phyloP scores from a whole-genome alignment of 2,797 vertebrate genomes.

The Trichosurus vulpecula region DNA sequence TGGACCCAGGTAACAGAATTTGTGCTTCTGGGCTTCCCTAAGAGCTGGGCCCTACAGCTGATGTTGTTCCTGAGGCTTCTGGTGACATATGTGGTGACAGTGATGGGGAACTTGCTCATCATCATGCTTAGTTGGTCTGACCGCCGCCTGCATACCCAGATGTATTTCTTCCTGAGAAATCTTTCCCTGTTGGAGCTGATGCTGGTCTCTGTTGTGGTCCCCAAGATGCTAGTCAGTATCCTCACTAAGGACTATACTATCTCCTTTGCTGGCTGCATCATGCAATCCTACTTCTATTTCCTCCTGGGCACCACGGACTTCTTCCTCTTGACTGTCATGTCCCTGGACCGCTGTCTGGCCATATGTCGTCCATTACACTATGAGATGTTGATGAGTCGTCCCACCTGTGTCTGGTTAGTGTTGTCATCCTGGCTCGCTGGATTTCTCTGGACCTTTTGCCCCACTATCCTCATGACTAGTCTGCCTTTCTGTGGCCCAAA shows the following conservation, averaged over 20 bases:
- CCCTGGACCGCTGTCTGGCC: constrained; percentile 66
- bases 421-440: constrained; percentile 55
- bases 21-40: constrained; percentile 59
- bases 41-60: constrained; percentile 1
- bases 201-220: constrained; percentile 49
- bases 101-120: constrained; percentile 48
- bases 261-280: constrained; percentile 63
- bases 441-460: constrained; percentile 62
- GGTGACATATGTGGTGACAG: constrained; percentile 14
- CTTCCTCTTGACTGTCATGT: constrained; percentile 65
- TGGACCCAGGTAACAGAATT: constrained; percentile 31
- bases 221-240: constrained; percentile 53
- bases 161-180: constrained; percentile 58
- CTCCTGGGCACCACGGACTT: constrained; percentile 62
- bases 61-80: constrained; percentile 37
- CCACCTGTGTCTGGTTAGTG: constrained; percentile 15
- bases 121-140: constrained; percentile 22
- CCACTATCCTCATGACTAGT: constrained; percentile 47
- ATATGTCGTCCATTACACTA: constrained; percentile 64
- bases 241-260: constrained; percentile 48
- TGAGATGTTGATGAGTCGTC: constrained; percentile 51
- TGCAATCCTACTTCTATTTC: constrained; percentile 68
- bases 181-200: constrained; percentile 59
- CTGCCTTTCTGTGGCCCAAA: constrained; percentile 56
- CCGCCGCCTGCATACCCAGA: constrained; percentile 22